These are phyloP conservation scores for Bibio marci DNA, from an alignment of 2,888 invertebrate species.

Conservation along the genomic window DNA sequence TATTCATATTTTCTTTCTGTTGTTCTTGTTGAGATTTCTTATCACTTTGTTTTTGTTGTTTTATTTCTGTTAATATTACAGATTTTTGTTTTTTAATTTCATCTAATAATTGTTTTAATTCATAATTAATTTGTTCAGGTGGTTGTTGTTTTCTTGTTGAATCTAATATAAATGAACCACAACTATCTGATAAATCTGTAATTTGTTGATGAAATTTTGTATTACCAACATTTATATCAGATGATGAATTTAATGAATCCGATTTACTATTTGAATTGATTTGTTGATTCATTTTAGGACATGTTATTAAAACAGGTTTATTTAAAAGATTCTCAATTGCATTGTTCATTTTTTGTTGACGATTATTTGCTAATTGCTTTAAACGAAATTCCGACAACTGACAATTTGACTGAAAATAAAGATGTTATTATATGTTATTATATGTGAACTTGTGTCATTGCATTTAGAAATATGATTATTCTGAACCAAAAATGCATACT, in stretches of 20 bases:
- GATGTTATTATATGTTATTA: no score
- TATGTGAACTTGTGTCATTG: no score
- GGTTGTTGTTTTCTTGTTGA: no score
- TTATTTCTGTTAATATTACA: slow-evolving; percentile 10
- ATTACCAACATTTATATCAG: slow-evolving; percentile 1
- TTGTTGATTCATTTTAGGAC: slow-evolving; percentile 11
- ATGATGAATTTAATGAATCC: background rate
- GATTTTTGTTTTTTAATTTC: slow-evolving; percentile 24
- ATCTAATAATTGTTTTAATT: slow-evolving; percentile 21
- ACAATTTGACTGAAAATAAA: slow-evolving; percentile 19
- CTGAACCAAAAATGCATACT: no score
- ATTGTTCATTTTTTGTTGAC: slow-evolving; percentile 34
- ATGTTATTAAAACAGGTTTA: slow-evolving; percentile 24
- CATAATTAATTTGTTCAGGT: background rate
- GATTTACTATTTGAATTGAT: background rate
- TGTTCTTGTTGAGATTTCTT: background rate
- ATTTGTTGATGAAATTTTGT: background rate
- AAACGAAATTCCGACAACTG: slow-evolving; percentile 30
- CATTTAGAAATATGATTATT: no score
- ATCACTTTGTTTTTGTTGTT: background rate
- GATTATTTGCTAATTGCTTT: slow-evolving; percentile 26
- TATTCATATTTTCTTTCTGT: no score
- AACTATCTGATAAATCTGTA: slow-evolving; percentile 19
- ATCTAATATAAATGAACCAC: slow-evolving; percentile 21
- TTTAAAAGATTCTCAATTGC: slow-evolving; percentile 30